Evolutionary conservation across 2,888 invertebrate species (phyloP).

Genomic region (Sinopyrophorus schimmeli): DNA sequence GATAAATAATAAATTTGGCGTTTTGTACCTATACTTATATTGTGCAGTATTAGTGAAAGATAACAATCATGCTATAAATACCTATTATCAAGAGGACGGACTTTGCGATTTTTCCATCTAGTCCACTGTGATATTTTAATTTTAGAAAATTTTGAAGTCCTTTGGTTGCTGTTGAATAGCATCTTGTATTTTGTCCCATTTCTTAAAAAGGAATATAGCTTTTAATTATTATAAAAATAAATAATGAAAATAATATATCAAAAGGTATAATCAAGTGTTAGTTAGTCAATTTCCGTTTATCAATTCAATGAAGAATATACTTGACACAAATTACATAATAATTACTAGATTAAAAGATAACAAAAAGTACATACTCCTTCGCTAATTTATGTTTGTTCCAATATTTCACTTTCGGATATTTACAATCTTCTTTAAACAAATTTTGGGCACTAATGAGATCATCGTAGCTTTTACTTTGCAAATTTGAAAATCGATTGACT

Average conservation of each 20-base stretch:
- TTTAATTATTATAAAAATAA: constrained; percentile 1
- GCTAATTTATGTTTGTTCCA: too few species aligned
- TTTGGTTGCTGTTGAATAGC: not conserved
- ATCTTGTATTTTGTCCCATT: constrained; percentile 14
- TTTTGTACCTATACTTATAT: not conserved
- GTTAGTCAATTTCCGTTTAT: constrained; percentile 1
- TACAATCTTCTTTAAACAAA: too few species aligned
- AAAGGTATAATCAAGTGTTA: not conserved
- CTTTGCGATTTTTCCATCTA: constrained; percentile 25
- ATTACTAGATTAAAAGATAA: too few species aligned
- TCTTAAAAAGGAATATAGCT: not conserved
- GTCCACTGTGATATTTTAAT: constrained; percentile 17
- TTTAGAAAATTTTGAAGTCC: not conserved
- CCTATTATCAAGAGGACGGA: constrained; percentile 15
- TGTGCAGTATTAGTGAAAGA: not conserved
- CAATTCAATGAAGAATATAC: not conserved
- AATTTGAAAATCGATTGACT: too few species aligned
- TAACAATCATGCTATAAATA: not conserved
- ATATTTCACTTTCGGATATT: not conserved
- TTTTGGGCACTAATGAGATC: too few species aligned
- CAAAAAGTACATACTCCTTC: not conserved
- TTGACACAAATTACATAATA: not conserved
- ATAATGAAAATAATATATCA: not conserved
- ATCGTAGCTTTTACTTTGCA: too few species aligned
- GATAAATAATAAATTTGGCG: too few species aligned